Conservation (phyloP, 2,797 vertebrate species). For the Hipposideros larvatus region DNA sequence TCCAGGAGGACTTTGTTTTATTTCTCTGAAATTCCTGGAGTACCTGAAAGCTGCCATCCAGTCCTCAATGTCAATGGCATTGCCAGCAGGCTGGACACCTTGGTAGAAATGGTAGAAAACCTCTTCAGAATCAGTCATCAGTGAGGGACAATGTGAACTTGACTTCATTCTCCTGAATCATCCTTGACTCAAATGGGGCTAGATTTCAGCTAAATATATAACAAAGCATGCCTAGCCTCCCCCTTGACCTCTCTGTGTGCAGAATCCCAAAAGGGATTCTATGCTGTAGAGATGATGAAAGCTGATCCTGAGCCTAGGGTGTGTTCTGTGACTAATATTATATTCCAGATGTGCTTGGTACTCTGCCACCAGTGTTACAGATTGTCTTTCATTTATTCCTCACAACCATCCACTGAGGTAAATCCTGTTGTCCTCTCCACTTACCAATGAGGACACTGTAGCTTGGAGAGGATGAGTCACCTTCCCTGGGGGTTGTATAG, state of each 20-base stretch:
- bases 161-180: not conserved
- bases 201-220: not conserved
- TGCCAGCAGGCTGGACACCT: not conserved
- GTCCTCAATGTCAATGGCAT: not conserved
- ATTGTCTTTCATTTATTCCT: not conserved
- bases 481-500: not conserved
- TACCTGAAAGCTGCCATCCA: accelerated
- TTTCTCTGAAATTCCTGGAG: not conserved
- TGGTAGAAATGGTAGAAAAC: accelerated
- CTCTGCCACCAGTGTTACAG: not conserved
- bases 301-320: not conserved
- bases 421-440: not conserved
- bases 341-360: not conserved
- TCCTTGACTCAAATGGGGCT: not conserved
- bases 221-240: accelerated
- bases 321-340: not conserved
- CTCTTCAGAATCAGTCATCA: not conserved
- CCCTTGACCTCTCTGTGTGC: not conserved
- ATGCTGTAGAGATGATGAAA: accelerated
- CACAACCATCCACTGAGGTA: accelerated
- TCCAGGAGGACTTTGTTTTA: not conserved
- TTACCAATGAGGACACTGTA: not conserved
- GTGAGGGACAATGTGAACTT: not conserved
- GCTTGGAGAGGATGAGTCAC: not conserved
- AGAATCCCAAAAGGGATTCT: not conserved